phyloP scores from a whole-genome alignment of 2,888 invertebrate species.

The Caradrina clavipalpis region DNA sequence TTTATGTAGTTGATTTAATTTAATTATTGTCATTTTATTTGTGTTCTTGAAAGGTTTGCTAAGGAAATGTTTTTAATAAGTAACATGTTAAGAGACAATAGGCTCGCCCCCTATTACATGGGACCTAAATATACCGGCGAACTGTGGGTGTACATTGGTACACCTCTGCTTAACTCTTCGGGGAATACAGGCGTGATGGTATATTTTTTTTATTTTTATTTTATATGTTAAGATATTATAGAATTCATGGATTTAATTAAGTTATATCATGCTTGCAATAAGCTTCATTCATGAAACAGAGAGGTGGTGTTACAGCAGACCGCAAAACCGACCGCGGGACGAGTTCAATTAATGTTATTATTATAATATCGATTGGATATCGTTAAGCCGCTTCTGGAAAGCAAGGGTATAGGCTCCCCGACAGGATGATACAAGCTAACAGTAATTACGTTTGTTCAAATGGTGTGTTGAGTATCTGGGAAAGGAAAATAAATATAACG shows the following conservation, averaged over 20 bases:
- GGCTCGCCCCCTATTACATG: too few relatives aligned
- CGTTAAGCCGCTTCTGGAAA: conserved; percentile 5
- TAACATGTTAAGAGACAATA: background rate
- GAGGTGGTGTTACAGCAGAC: background rate
- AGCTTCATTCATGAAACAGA: background rate
- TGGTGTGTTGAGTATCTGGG: background rate
- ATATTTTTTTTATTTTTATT: too few relatives aligned
- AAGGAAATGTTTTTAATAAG: conserved; percentile 9
- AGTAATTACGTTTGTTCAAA: conserved; percentile 18
- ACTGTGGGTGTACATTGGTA: too few relatives aligned
- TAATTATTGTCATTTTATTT: conserved; percentile 73
- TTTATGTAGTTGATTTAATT: conserved; percentile 82
- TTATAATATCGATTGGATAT: conserved; percentile 10
- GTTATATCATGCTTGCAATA: background rate
- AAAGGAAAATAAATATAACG: conserved; percentile 10
- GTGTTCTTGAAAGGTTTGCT: conserved; percentile 54
- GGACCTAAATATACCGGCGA: too few relatives aligned
- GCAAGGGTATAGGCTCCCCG: background rate
- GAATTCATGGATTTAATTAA: background rate
- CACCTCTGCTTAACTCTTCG: too few relatives aligned
- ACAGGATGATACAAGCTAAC: conserved; percentile 6
- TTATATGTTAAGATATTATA: background rate
- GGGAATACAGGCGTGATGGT: too few relatives aligned
- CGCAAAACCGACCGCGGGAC: background rate
- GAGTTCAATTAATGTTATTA: background rate